Evolutionary conservation across 1,140 invertebrate genomes (phyloP), one percentile per base, ranked within the genome.

Genomic region (Phthorimaea operculella): DNA sequence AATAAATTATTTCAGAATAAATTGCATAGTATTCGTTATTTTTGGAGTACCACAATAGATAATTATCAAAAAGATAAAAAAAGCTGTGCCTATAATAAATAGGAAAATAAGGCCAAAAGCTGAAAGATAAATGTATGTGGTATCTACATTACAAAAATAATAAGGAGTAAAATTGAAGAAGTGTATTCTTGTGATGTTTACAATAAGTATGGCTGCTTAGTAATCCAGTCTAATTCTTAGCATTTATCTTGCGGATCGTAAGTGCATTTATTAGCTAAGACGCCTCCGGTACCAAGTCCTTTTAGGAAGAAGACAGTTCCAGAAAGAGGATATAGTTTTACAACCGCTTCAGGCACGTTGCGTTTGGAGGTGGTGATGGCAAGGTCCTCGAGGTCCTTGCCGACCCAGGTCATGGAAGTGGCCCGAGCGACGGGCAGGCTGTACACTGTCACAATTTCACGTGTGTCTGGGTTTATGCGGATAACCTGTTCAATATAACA

Each of bases 381-480:
- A 0, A 95, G 79, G 52, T 90, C 88, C 64, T 93, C 90, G 28
- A 92, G 75, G 64, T 92, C 87, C 5, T 87, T 83, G 8, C 93
- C 93, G 15, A 93, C 94, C 74, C 92, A 96, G 56, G 90, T 89
- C 0, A 89, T 88, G 0, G 92, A 94, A 0, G 93, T 94, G 1
- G 92, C 87, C 61, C 90, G 87, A 54, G 84, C 80, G 1, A 89
- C 88, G 11, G 92, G 92, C 16, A 93, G 74, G 5, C 59, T 50
- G 55, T 66, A 63, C n/a, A 33, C 52, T 36, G 63, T 55, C n/a
- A 70, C 51, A 16, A 73, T 52, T 10, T 28, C 28, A 5, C 55
- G 34, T 1, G 56, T 18, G 42, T 70, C 62, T 10, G 70, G 68
- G 33, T 73, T 58, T 12, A 73, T 50, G 28, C 62, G 63, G 5